Percentiles rank a stretch among this genome's conserved stretches.
Evolutionary conservation across 2,797 vertebrate genomes (phyloP).

Genomic region (Knipowitschia caucasica): DNA sequence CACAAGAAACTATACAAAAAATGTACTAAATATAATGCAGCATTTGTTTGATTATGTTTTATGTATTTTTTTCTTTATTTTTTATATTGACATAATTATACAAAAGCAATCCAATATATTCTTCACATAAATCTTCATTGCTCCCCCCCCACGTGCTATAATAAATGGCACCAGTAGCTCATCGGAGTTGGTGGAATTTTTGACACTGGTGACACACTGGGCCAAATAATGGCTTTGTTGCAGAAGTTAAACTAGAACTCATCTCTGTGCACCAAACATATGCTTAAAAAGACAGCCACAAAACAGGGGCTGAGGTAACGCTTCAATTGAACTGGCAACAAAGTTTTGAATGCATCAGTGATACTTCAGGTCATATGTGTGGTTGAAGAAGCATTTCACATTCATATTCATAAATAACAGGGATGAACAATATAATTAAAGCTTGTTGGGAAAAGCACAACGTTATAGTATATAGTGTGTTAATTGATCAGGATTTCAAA

Average conservation of each 20-base stretch:
- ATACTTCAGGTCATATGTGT: constrained; percentile 1
- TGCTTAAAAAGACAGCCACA: background rate
- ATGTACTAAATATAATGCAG: no score
- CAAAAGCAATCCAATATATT: no score
- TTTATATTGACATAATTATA: no score
- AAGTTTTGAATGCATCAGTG: constrained; percentile 19
- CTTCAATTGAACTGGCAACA: constrained; percentile 13
- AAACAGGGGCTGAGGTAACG: constrained; percentile 12
- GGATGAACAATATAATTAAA: background rate
- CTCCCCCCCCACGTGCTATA: no score
- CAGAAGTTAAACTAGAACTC: constrained; percentile 38
- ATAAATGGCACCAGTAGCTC: constrained; percentile 19
- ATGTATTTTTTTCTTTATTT: no score
- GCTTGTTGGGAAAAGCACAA: background rate
- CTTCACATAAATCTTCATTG: no score
- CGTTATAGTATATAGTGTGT: no score
- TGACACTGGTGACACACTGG: constrained; percentile 30
- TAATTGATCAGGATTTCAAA: background rate
- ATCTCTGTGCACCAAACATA: constrained; percentile 18
- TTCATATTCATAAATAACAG: background rate
- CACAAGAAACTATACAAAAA: background rate
- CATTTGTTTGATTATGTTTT: no score
- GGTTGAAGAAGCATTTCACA: background rate
- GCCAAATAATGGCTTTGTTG: constrained; percentile 42
- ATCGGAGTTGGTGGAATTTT: constrained; percentile 26